Evolutionary conservation across 2,113 vertebrate species (phyloP), one percentile per base, ranked within the genome.

Genomic region (Dipodomys ordii): DNA sequence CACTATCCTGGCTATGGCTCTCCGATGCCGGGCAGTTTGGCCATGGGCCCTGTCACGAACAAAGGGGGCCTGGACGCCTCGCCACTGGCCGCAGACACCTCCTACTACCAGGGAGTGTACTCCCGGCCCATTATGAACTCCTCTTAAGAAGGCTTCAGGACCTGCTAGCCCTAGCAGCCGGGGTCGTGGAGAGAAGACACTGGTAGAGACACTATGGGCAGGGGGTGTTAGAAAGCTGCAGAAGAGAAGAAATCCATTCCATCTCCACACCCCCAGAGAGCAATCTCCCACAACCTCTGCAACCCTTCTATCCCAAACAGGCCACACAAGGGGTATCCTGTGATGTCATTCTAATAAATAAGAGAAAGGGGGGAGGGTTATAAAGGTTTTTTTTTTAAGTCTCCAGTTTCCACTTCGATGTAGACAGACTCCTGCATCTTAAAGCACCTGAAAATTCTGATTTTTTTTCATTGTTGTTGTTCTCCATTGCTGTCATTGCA

Each of bases 121-220:
- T 99, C 99, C 77, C 98, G 99, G 97, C 99, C 99, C 64, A 99
- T 99, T 97, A 99, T 99, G 99, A 99, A 99, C 99, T 99, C 99
- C 11, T 99, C 99, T 94, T 99, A 99, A 92, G 39, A 74, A 83
- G 62, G 83, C 71, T 28, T 62, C 30, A 60, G 49, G 32, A 62
- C n/a, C 0, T 0, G 72, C 53, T 69, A 67, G 32, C 84, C 82
- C 80, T 35, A 32, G 49, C 81, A 73, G 65, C 27, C 15, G 0
- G 0, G 7, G 60, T 84, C 60, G 25, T 78, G 73, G 64, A 65
- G 53, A 87, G 27, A 53, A 53, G 35, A 89, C 74, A 62, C 49
- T 46, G 28, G 67, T 62, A 16, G 77, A 87, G 74, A 78, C 72
- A 71, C 39, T 72, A 39, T 3, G 68, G 71, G 16, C 20, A 68